Conservation (phyloP, 1,140 invertebrate genomes). For the Zaprionus camerounensis region DNA sequence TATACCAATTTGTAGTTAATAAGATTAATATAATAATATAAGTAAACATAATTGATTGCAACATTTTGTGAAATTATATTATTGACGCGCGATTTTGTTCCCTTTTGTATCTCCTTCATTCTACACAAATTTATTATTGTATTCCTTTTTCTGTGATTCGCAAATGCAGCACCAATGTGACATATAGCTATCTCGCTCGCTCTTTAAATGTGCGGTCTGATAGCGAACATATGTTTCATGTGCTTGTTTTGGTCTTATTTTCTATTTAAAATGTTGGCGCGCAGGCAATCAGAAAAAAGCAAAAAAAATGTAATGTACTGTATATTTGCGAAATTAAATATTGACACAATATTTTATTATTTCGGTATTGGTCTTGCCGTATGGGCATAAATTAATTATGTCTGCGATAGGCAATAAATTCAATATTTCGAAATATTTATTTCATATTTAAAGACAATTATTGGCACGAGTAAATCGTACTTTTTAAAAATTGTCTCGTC, state of each 20-base stretch:
- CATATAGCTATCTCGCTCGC: conserved; percentile 56
- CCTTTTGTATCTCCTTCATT: conserved; percentile 62
- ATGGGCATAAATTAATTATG: neutral
- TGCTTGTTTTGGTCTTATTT: conserved; percentile 59
- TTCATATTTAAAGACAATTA: too few species aligned
- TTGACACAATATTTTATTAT: neutral
- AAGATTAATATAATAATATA: neutral
- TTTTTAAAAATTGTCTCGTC: neutral
- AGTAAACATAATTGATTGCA: neutral
- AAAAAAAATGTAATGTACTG: neutral
- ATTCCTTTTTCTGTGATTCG: conserved; percentile 66
- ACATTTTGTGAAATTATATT: conserved; percentile 51
- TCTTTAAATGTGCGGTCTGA: conserved; percentile 12
- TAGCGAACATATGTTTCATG: conserved; percentile 62
- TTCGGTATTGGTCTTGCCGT: neutral
- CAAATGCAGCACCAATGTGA: conserved; percentile 48
- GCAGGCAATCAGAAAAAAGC: conserved; percentile 1
- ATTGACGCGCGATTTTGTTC: conserved; percentile 58
- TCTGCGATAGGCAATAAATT: neutral
- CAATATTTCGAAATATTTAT: too few species aligned
- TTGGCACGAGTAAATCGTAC: neutral
- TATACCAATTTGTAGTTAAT: neutral
- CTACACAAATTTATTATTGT: conserved; percentile 74
- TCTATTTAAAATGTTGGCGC: conserved; percentile 24
- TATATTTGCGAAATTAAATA: neutral